phyloP scores from a whole-genome alignment of 37 sponge, comb jelly and placozoan species.

The Agelas oroides region DNA sequence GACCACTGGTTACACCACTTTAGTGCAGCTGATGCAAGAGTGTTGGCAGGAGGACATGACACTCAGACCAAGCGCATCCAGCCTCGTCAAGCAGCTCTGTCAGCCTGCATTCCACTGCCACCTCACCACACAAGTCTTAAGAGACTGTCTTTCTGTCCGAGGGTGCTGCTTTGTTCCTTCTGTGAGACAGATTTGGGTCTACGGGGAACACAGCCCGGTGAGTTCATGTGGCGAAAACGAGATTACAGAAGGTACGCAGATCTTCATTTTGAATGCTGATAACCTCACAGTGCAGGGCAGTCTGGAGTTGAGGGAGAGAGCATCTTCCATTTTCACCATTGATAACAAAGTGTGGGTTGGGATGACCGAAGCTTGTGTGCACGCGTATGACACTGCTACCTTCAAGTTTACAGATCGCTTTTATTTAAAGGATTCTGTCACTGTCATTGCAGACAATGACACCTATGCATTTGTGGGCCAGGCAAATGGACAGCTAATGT shows the following conservation, averaged over 20 bases:
- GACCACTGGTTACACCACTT: slow-evolving; percentile 54
- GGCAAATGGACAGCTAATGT: slow-evolving; percentile 77
- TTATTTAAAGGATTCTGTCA: slow-evolving; percentile 73
- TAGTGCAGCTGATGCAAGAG: slow-evolving; percentile 76
- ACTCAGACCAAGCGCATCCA: slow-evolving; percentile 39
- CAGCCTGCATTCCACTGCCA: slow-evolving; percentile 64
- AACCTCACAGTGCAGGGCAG: slow-evolving; percentile 74
- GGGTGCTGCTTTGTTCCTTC: slow-evolving; percentile 74
- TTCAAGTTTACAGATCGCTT: slow-evolving; percentile 77
- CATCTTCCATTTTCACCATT: slow-evolving; percentile 65
- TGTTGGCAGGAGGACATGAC: slow-evolving; percentile 76
- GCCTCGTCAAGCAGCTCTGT: slow-evolving; percentile 32
- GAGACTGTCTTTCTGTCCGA: slow-evolving; percentile 71
- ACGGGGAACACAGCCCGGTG: slow-evolving; percentile 60
- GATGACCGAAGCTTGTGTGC: slow-evolving; percentile 75
- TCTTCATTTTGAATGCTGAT: slow-evolving; percentile 77
- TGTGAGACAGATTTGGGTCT: slow-evolving; percentile 77
- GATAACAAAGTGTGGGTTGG: slow-evolving; percentile 85
- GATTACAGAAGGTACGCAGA: slow-evolving; percentile 66
- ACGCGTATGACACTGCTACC: slow-evolving; percentile 77
- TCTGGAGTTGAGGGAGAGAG: slow-evolving; percentile 67
- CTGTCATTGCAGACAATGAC: slow-evolving; percentile 75
- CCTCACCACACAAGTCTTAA: slow-evolving; percentile 55
- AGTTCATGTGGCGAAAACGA: slow-evolving; percentile 20
- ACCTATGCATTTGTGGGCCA: slow-evolving; percentile 78